A percentile compares a stretch with the other conserved stretches of the same genome.
These are phyloP conservation scores for Zenarchopterus dispar DNA, from an alignment of 2,797 vertebrate species.

Conservation along the genomic window DNA sequence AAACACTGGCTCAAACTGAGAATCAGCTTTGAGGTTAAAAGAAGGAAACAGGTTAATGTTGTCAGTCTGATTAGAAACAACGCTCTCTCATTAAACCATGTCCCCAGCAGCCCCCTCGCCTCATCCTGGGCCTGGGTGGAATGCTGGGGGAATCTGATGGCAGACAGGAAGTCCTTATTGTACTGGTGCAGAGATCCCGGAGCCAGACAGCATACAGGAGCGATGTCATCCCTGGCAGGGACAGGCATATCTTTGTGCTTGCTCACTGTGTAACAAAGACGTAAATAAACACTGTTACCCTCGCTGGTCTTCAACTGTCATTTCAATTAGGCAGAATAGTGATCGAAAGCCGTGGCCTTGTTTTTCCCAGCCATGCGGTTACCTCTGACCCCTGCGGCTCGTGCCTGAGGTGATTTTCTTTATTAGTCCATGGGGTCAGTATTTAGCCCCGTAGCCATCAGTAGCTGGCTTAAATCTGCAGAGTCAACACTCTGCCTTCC, in stretches of 20 bases:
- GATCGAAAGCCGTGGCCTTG: conserved; percentile 60
- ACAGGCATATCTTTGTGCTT: conserved; percentile 87
- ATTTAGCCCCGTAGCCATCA: conserved; percentile 75
- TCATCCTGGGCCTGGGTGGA: conserved; percentile 64
- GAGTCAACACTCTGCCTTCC: conserved; percentile 90
- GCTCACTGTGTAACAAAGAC: conserved; percentile 89
- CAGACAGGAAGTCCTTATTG: conserved; percentile 85
- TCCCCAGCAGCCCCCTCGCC: conserved; percentile 52
- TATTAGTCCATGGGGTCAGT: conserved; percentile 77
- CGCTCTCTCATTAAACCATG: conserved; percentile 63
- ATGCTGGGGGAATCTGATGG: conserved; percentile 73
- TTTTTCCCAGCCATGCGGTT: conserved; percentile 78
- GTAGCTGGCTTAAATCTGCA: conserved; percentile 79
- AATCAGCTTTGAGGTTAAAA: conserved; percentile 35
- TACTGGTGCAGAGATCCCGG: conserved; percentile 80
- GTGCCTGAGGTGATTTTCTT: conserved; percentile 82
- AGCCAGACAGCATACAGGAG: conserved; percentile 87
- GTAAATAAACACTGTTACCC: conserved; percentile 88
- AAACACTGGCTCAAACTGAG: conserved; percentile 22
- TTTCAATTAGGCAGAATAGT: conserved; percentile 85
- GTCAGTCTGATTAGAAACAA: conserved; percentile 59
- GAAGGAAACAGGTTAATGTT: conserved; percentile 40
- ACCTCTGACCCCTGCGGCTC: conserved; percentile 79
- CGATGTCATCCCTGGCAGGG: conserved; percentile 81
- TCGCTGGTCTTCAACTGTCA: conserved; percentile 87